phyloP scores from a whole-genome alignment of 1,140 invertebrate genomes.

The Megalopta genalis region DNA sequence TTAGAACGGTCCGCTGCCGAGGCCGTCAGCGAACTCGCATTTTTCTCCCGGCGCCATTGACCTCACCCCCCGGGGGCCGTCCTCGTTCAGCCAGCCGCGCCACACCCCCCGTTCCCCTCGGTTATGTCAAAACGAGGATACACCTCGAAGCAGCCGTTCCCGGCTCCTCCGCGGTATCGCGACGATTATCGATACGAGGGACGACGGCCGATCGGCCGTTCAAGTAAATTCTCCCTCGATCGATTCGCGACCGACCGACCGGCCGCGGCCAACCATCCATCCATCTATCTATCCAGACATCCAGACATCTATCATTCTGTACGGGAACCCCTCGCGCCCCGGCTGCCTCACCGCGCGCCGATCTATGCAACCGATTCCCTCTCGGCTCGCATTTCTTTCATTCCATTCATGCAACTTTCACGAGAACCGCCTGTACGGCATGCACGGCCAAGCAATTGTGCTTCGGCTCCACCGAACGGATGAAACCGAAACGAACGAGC shows the following conservation, averaged over 20 bases:
- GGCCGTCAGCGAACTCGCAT: conserved; percentile 27
- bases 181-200: conserved; percentile 43
- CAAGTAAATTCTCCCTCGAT: conserved; percentile 53
- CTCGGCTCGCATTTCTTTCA: conserved; percentile 31
- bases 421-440: conserved; percentile 18
- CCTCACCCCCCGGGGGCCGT: neutral
- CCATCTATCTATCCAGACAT: conserved; percentile 22
- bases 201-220: conserved; percentile 50
- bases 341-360: neutral
- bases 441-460: conserved; percentile 28
- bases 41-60: neutral
- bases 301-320: conserved; percentile 43
- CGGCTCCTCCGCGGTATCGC: conserved; percentile 22
- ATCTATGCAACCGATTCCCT: conserved; percentile 19
- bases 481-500: conserved; percentile 25
- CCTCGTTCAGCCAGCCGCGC: neutral
- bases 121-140: conserved; percentile 43
- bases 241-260: conserved; percentile 2
- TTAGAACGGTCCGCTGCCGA: conserved; percentile 54
- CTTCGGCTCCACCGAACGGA: conserved; percentile 12
- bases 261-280: neutral
- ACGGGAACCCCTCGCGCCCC: neutral
- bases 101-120: neutral
- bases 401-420: conserved; percentile 41
- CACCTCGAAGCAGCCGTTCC: conserved; percentile 3